phyloP scores from a whole-genome alignment of 2,797 vertebrate genomes.

The Sebastes trivittatus region DNA sequence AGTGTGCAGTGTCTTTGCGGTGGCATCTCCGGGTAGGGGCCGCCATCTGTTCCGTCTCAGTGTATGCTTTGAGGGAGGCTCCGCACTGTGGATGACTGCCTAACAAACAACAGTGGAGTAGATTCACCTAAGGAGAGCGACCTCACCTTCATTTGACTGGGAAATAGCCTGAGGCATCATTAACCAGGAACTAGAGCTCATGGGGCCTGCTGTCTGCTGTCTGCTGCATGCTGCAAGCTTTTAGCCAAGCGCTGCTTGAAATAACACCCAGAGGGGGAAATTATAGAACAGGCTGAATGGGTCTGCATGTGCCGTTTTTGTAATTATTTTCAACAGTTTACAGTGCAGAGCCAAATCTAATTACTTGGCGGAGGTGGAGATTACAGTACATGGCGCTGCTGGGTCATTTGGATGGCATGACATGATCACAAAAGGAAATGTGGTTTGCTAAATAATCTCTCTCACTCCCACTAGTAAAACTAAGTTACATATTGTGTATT shows the following conservation, averaged over 20 bases:
- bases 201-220: slow-evolving; percentile 35
- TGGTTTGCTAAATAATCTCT: background rate
- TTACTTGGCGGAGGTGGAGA: slow-evolving; percentile 20
- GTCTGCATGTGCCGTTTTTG: background rate
- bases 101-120: slow-evolving; percentile 73
- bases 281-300: slow-evolving; percentile 32
- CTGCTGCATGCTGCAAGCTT: slow-evolving; percentile 27
- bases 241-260: slow-evolving; percentile 42
- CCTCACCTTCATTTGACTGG: slow-evolving; percentile 85
- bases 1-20: slow-evolving; percentile 62
- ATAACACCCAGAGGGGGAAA: slow-evolving; percentile 36
- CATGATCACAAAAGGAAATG: slow-evolving; percentile 1
- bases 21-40: slow-evolving; percentile 64
- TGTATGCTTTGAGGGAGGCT: slow-evolving; percentile 79
- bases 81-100: slow-evolving; percentile 63
- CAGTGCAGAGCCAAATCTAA: slow-evolving; percentile 15
- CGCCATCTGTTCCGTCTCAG: slow-evolving; percentile 78
- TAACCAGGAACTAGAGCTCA: slow-evolving; percentile 70
- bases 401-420: background rate
- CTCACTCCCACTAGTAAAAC: background rate
- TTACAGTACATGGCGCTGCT: background rate
- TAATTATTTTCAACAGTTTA: slow-evolving; percentile 43
- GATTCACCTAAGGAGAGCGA: slow-evolving; percentile 54
- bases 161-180: slow-evolving; percentile 78
- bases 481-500: too few species aligned